These are phyloP conservation scores for Leucophenga maculata DNA, from an alignment of 2,888 invertebrate species.

Conservation along the genomic window DNA sequence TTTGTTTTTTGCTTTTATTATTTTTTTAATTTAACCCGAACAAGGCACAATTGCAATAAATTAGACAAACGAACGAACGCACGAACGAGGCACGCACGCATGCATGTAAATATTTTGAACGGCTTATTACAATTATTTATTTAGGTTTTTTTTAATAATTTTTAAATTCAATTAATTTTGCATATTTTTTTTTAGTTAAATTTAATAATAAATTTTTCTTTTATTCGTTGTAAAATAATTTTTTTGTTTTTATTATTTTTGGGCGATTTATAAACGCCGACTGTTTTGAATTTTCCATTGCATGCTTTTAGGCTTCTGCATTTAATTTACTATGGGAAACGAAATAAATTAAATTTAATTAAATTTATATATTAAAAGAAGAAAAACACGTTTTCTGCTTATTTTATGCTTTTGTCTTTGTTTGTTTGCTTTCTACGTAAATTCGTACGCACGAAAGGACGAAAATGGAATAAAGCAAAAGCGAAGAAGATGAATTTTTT, in stretches of 20 bases:
- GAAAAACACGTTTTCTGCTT: neutral
- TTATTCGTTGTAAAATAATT: constrained; percentile 43
- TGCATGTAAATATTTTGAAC: constrained; percentile 30
- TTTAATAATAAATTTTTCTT: constrained; percentile 43
- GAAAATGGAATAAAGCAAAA: constrained; percentile 17
- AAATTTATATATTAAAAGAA: too few species aligned
- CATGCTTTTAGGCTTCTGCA: constrained; percentile 33
- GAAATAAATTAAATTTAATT: too few species aligned
- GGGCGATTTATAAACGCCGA: neutral
- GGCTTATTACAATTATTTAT: constrained; percentile 25
- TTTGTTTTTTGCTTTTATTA: neutral
- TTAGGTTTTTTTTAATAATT: constrained; percentile 17
- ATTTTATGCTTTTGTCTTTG: neutral
- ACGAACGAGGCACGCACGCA: constrained; percentile 25
- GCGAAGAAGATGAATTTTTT: constrained; percentile 13
- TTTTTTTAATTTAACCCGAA: constrained; percentile 23
- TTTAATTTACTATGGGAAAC: neutral
- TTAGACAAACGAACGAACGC: constrained; percentile 27
- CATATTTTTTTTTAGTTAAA: too few species aligned
- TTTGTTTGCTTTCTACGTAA: neutral
- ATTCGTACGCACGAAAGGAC: constrained; percentile 1
- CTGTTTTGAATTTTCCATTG: constrained; percentile 33
- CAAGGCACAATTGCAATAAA: constrained; percentile 37
- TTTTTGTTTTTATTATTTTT: neutral
- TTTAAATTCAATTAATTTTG: constrained; percentile 14